Base-by-base conservation (phyloP, 2,113 vertebrate species). In the Rana temporaria region DNA sequence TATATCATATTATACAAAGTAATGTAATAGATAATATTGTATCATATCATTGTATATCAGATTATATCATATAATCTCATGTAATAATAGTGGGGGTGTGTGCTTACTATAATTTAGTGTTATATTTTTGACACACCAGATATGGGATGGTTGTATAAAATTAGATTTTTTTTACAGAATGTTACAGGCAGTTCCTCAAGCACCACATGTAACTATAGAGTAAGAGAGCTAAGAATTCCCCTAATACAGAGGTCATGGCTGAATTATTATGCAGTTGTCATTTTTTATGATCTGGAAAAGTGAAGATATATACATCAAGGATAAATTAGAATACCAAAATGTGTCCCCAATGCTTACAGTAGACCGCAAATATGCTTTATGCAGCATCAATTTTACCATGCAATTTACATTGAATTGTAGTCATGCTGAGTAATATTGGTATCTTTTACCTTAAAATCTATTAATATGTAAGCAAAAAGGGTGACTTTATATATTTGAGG, bases 261-360 rank as follows among this genome's bases (percentile, higher is more conserved):
- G 60, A 75, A 75, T 75, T 75, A 75, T 75, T 60, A 57, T 19
- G 71, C 9, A 75, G 53, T 56, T 62, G 56, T 60, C 72, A 75
- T 60, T 75, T 75, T 63, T 75, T 75, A 75, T 75, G 56, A 75
- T 75, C 56, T 75, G 56, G 22, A 34, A 74, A 60, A 60, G 72
- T 12, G 16, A 34, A 62, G 56, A 60, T 38, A 60, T 75, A 60
- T 24, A 42, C 30, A 75, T 62, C 56, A 75, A 62, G 72, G 57
- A n/a, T 34, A 11, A 22, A 34, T 38, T 20, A 75, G 72, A 32
- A 75, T 56, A 62, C n/a, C 14, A n/a, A 75, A 62, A 75, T 62
- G 32, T 60, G 57, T 75, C 72, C 53, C 72, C 9, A 19, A 57
- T 42, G 72, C 19, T 62, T 30, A 34, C 72, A 42, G 56, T 75